These are phyloP conservation scores for Melanophora roralis DNA, from an alignment of 2,888 invertebrate species.

Conservation along the genomic window DNA sequence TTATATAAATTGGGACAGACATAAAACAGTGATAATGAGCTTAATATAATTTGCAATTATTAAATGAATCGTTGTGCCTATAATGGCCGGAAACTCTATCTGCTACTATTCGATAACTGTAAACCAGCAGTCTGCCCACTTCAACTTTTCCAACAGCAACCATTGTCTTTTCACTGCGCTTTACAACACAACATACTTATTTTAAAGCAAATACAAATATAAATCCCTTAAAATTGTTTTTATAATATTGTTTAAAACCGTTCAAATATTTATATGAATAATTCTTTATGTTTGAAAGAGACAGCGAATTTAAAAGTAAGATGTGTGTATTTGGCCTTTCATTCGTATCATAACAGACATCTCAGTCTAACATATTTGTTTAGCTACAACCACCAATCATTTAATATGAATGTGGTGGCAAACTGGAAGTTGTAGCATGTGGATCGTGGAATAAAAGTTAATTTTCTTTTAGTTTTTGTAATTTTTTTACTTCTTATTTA, in stretches of 20 bases:
- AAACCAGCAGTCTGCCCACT: conserved; percentile 1
- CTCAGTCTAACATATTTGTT: conserved; percentile 2
- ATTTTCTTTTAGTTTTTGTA: not conserved
- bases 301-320: too few species aligned
- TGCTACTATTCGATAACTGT: conserved; percentile 49
- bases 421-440: conserved; percentile 40
- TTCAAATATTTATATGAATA: not conserved
- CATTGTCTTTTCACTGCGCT: not conserved
- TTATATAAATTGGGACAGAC: conserved; percentile 62
- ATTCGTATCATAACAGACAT: not conserved
- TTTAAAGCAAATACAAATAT: not conserved
- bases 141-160: not conserved
- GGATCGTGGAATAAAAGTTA: conserved; percentile 55
- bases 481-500: not conserved
- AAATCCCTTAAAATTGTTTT: not conserved
- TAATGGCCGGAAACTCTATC: conserved; percentile 67
- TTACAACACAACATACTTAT: not conserved
- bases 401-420: not conserved
- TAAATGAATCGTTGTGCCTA: conserved; percentile 76
- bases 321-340: too few species aligned
- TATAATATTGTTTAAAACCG: not conserved
- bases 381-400: conserved; percentile 27
- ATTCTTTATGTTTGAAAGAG: too few species aligned
- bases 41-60: conserved; percentile 76
- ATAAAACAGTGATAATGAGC: conserved; percentile 71